Base-by-base conservation (phyloP, 2,797 vertebrate genomes). In the Chanos chanos region DNA sequence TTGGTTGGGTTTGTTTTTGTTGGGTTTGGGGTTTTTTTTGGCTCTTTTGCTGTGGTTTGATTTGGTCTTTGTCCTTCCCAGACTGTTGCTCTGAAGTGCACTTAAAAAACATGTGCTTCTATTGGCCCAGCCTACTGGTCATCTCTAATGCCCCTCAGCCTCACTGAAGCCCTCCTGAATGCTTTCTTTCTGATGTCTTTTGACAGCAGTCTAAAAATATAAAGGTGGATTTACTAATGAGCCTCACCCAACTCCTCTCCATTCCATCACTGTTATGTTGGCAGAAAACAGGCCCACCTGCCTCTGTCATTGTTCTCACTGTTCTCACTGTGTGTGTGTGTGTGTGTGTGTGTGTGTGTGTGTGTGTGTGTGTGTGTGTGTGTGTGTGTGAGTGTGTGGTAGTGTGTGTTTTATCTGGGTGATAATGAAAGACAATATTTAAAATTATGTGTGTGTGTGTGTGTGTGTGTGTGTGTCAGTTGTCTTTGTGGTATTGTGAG, bases 141-240 rank as follows among this genome's bases (percentile, higher is more conserved):
- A n/a, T n/a, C n/a, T n/a, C n/a, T n/a, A n/a, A n/a, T n/a, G n/a
- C n/a, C n/a, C n/a, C n/a, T n/a, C n/a, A n/a, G n/a, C n/a, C n/a
- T n/a, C n/a, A n/a, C n/a, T n/a, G n/a, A n/a, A n/a, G n/a, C n/a
- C n/a, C n/a, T n/a, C n/a, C n/a, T n/a, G n/a, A n/a, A n/a, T n/a
- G n/a, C n/a, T n/a, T n/a, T n/a, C n/a, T n/a, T n/a, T n/a, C n/a
- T n/a, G n/a, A n/a, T n/a, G n/a, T n/a, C n/a, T n/a, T n/a, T n/a
- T n/a, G n/a, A n/a, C n/a, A n/a, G 15, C 76, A 73, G 64, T 76
- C 79, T 79, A 81, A 85, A 71, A 83, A 84, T 84, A 85, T 76
- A 73, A 72, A 64, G 79, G 73, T 77, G 73, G 68, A 39, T 18
- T 39, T 15, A 16, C 16, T 40, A 10, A 40, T 39, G 19, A 8